Base-by-base conservation (phyloP, 1,140 invertebrate genomes). In the Mamestra configurata region DNA sequence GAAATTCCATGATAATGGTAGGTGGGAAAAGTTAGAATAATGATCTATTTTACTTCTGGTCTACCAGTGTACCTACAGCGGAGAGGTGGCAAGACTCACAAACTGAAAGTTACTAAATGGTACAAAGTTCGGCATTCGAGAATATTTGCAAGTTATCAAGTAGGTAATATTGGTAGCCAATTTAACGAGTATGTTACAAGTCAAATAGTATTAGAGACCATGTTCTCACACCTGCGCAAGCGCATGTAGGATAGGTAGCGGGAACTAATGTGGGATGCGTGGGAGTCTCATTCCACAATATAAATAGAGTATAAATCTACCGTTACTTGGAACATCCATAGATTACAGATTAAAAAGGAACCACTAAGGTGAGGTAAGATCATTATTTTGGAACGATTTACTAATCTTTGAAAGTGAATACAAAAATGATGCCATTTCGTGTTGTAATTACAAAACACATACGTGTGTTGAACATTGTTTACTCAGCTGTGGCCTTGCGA, bases 401-500 rank as follows among this genome's bases (percentile, higher is more conserved):
- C 35, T 70, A 77, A 80, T 81, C 31, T 31, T 66, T 51, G 57
- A 37, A 78, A 51, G 51, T 49, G 77, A 79, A 77, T 79, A 83
- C 72, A 57, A 10, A 66, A 85, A 79, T 93, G 90, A 92, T 93
- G 90, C 90, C 91, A 92, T 89, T 71, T 71, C 89, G 84, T 86
- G 80, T 84, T 87, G 84, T 87, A 89, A 91, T 89, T 90, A 84
- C 86, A 85, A 85, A 79, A 84, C 73, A 86, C 79, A 80, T 79
- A 87, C 80, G 76, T 86, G 77, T 80, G 83, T 79, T 71, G 51
- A 53, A 64, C 59, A 46, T 51, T 90, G 82, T 93, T 94, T 92
- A 85, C 57, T 49, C 92, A 94, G 90, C 89, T 94, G 91, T 79
- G 89, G 87, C 88, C 89, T 92, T 90, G 86, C 86, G 87, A 88